Conservation (phyloP, 2,888 invertebrate genomes). For the Schizotus pectinicornis region DNA sequence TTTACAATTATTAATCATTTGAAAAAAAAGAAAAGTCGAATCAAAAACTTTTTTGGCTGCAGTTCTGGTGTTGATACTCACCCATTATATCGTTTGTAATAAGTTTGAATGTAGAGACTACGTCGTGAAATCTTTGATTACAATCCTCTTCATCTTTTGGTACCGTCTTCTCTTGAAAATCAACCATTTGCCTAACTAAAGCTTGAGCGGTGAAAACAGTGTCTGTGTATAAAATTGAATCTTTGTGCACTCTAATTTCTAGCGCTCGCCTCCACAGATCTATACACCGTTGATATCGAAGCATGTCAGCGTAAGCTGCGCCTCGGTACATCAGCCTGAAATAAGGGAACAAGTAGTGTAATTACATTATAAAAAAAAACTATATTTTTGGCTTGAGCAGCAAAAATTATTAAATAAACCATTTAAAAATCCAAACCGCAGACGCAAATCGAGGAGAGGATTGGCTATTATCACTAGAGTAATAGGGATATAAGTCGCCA, state of each 20-base stretch:
- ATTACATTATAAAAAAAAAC: background rate
- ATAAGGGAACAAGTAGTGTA: background rate
- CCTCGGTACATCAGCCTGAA: constrained; percentile 63
- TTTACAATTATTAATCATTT: no score
- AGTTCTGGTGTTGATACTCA: constrained; percentile 22
- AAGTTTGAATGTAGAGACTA: constrained; percentile 71
- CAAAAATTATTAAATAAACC: no score
- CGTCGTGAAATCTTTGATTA: constrained; percentile 71
- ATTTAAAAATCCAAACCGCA: no score
- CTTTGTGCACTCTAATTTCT: constrained; percentile 78
- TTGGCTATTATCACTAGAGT: constrained; percentile 77
- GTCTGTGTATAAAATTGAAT: constrained; percentile 78
- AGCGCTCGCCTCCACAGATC: constrained; percentile 87
- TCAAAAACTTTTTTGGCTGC: no score
- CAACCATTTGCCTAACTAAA: constrained; percentile 82
- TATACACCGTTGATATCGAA: constrained; percentile 82
- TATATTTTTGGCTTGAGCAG: no score
- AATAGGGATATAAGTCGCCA: constrained; percentile 77
- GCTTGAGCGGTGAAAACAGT: constrained; percentile 88
- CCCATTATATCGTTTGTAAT: constrained; percentile 68
- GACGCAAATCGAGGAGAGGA: constrained; percentile 76
- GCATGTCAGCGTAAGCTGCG: constrained; percentile 74
- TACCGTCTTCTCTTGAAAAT: constrained; percentile 67
- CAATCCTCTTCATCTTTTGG: constrained; percentile 61
- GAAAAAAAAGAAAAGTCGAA: no score